phyloP scores from a whole-genome alignment of 2,113 vertebrate genomes.

The Nycticebus coucang region DNA sequence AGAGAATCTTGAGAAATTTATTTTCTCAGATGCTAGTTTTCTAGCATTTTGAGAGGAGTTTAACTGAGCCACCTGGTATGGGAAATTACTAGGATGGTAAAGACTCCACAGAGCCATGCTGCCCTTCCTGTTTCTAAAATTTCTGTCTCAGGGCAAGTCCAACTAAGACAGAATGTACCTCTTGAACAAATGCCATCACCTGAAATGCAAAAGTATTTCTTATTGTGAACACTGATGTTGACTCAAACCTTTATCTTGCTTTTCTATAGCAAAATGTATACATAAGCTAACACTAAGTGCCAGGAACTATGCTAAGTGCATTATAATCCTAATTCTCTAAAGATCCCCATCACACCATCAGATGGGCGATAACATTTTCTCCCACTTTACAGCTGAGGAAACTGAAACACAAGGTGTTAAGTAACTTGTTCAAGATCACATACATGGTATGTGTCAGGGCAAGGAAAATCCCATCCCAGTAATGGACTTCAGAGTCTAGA shows the following conservation, averaged over 20 bases:
- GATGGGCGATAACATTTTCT: background rate
- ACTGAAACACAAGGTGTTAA: background rate
- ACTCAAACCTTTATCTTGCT: background rate
- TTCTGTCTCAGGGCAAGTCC: background rate
- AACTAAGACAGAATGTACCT: background rate
- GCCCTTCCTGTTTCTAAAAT: background rate
- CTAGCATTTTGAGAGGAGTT: slow-evolving; percentile 44
- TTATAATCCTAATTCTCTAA: background rate
- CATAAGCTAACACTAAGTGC: background rate
- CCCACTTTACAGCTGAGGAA: background rate
- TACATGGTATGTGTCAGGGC: too few species aligned
- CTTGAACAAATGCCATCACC: slow-evolving; percentile 17
- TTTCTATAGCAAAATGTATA: slow-evolving; percentile 32
- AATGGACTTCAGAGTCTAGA: background rate
- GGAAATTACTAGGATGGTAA: slow-evolving; percentile 50
- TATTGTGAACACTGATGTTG: background rate
- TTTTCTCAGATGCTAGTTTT: slow-evolving; percentile 69
- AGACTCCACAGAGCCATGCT: background rate
- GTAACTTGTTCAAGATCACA: background rate
- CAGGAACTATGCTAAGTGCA: background rate
- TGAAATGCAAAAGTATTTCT: slow-evolving; percentile 22
- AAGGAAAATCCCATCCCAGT: background rate
- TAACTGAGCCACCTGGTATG: slow-evolving; percentile 48
- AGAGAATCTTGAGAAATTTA: slow-evolving; percentile 70
- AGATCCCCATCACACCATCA: background rate